Conservation (phyloP, 2,888 invertebrate species). For the Synergus itoensis region DNA sequence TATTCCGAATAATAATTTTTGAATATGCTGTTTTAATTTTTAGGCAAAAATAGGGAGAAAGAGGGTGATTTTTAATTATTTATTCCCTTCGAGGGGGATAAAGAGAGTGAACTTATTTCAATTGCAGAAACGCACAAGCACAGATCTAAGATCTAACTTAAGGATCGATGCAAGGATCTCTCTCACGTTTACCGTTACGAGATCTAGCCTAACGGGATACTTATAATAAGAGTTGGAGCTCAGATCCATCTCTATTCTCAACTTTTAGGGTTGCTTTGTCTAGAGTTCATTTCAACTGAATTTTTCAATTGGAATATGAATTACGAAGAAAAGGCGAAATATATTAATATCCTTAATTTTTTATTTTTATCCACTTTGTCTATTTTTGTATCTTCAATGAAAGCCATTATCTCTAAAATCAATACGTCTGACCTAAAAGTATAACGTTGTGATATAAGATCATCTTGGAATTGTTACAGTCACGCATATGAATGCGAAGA, state of each 20-base stretch:
- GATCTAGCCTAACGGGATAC: conserved; percentile 68
- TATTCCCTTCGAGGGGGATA: neutral
- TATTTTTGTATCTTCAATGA: too few relatives aligned
- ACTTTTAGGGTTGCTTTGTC: conserved; percentile 55
- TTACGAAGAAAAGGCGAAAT: neutral
- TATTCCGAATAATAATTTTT: too few relatives aligned
- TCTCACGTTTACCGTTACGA: conserved; percentile 66
- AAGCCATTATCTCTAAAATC: too few relatives aligned
- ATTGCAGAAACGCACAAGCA: conserved; percentile 29
- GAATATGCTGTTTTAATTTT: too few relatives aligned
- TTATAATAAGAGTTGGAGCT: conserved; percentile 57
- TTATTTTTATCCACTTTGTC: too few relatives aligned
- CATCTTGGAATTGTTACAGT: too few relatives aligned
- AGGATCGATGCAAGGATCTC: conserved; percentile 65
- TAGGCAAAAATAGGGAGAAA: too few relatives aligned
- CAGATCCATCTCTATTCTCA: conserved; percentile 56
- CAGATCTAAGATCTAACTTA: conserved; percentile 52
- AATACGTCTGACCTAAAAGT: too few relatives aligned
- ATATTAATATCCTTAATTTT: too few relatives aligned
- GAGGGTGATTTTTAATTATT: neutral
- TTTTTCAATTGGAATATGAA: neutral
- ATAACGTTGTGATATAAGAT: too few relatives aligned
- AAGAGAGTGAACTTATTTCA: conserved; percentile 32
- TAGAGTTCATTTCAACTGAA: conserved; percentile 36
- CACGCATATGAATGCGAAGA: too few relatives aligned